Evolutionary conservation across 2,888 invertebrate genomes (phyloP), one percentile per base, ranked within the genome.

Genomic region (Acanthosepion lycidas): DNA sequence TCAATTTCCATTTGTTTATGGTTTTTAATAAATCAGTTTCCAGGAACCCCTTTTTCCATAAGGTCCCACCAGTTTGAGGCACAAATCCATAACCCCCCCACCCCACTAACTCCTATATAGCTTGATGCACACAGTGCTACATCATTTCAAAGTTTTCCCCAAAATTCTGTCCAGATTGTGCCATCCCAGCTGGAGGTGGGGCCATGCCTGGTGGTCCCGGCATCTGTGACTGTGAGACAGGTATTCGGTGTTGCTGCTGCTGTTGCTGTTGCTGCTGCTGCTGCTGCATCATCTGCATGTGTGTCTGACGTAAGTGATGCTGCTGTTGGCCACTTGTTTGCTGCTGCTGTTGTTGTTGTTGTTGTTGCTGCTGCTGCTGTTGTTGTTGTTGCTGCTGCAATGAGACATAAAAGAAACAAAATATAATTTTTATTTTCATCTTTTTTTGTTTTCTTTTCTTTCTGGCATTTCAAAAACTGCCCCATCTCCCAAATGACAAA

Each of bases 261-360:
- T 92, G 92, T 0, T 92, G 92, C 6, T 92, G 92, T 49, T 92
- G 92, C 49, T 92, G 92, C 49, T 92, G 92, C 8, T 92, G 92
- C 8, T 92, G 92, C 28, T 49, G 48, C 23, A 51, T 18, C 92
- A n/a, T 28, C 49, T 93, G 93, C 51, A 53, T 49, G n/a, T 53
- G 53, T 53, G 53, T 93, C 49, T 93, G 93, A 33, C 78, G 78
- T 78, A 78, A 78, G 28, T 53, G 28, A 53, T 93, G 93, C 51
- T 93, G 49, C 93, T 93, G 93, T n/a, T 53, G 93, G n/a, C 49
- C 33, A 49, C 33, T 49, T n/a, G 33, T 23, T 4, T 93, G 93
- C 51, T 93, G 93, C 93, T 93, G 93, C 93, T 93, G 93, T 12
- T 93, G 93, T 12, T 93, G 93, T 53, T 93, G 92, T 92, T 48